Base-by-base conservation (phyloP, 2,888 invertebrate species). In the Quadroppia sp. region DNA sequence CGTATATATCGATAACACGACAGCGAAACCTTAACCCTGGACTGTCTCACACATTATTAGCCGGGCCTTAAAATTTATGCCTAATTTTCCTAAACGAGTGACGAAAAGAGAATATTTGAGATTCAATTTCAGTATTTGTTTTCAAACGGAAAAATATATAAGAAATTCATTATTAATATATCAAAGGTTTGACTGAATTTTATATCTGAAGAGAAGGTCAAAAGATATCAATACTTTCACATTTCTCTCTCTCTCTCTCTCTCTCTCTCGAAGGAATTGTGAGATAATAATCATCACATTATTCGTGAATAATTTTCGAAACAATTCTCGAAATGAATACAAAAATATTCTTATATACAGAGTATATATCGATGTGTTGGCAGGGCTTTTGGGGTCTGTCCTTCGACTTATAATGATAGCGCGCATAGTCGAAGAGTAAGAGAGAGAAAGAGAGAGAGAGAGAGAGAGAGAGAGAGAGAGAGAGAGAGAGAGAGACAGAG, bases 401-500 rank as follows among this genome's bases (percentile, higher is more conserved):
- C 59, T 59, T 59, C 59, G 59, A 30, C 20, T 23, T 25, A 17
- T 61, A 61, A 32, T 30, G 32, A 61, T 32, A 32, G n/a, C 1
- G 61, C 32, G 61, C 23, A 13, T 23, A 13, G 17, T 25, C 32
- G 70, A 11, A 42, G 70, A 69, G 61, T 6, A 4, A 11, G 11
- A 36, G 36, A 36, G 36, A 36, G 36, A 7, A 4, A 11, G 11
- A 4, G 70, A 48, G 69, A 69, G 69, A 69, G 69, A 25, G 32
- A 67, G 50, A 13, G 56, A 56, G 71, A 28, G 71, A n/a, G 40
- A 56, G 71, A 71, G 71, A 67, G 71, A 71, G 71, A 71, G 71
- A 71, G 71, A 71, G 71, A 48, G 56, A 67, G 61, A 48, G 56
- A 45, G 40, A 75, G 71, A 71, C 72, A 74, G 67, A 75, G 75